Evolutionary conservation across 2,113 vertebrate species (phyloP).

Genomic region (Cynocephalus volans): DNA sequence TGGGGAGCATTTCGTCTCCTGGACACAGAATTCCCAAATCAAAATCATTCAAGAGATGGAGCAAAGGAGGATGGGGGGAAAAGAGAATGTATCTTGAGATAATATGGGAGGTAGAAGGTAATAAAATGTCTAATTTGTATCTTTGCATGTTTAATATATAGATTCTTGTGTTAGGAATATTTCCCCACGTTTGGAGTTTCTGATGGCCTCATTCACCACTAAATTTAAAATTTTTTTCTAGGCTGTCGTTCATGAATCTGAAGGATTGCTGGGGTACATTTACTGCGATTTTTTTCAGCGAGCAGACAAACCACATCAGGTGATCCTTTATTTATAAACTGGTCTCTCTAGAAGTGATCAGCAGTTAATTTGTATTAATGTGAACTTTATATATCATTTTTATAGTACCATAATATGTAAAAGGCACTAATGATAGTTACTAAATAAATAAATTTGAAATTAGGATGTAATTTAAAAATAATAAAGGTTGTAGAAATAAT

Average conservation of each 20-base stretch:
- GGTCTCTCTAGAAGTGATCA: background rate
- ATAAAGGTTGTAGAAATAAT: background rate
- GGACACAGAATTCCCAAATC: background rate
- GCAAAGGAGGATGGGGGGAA: background rate
- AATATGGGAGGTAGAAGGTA: background rate
- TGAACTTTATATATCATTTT: background rate
- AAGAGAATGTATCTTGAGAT: background rate
- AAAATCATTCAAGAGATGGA: background rate
- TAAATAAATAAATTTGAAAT: background rate
- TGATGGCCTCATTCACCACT: background rate
- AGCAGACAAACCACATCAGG: conserved; percentile 97
- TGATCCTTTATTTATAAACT: conserved; percentile 79
- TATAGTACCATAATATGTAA: background rate
- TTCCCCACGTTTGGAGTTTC: background rate
- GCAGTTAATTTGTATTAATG: rapidly evolving
- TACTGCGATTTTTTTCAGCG: conserved; percentile 99
- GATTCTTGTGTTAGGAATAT: background rate
- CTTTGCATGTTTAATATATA: background rate
- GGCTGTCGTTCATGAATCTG: conserved; percentile 98
- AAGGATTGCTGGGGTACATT: conserved; percentile 97
- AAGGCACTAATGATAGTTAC: background rate
- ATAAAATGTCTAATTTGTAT: background rate
- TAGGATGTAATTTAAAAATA: background rate
- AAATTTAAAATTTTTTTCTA: conserved; percentile 79
- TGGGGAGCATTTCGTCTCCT: background rate